These are phyloP conservation scores for Pseudocheirus occidentalis DNA, from an alignment of 2,797 vertebrate species.

Conservation along the genomic window DNA sequence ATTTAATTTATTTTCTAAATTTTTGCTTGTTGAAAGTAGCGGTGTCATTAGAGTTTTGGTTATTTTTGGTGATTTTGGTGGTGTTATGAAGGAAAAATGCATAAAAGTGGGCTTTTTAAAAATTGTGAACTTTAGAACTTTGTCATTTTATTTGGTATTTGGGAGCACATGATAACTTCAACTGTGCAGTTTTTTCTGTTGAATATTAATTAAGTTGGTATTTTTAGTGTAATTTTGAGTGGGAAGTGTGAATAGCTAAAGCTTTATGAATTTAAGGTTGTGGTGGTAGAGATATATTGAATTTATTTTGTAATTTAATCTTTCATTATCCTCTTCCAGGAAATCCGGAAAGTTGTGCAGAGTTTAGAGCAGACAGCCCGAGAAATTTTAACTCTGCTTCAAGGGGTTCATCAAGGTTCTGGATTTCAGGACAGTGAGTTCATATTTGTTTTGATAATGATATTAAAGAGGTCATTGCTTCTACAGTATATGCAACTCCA, in stretches of 20 bases:
- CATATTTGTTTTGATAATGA: constrained; percentile 50
- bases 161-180: background rate
- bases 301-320: constrained; percentile 48
- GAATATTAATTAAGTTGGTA: background rate
- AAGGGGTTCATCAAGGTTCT: constrained; percentile 95
- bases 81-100: background rate
- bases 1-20: background rate
- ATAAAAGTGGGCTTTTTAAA: background rate
- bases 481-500: constrained; percentile 17
- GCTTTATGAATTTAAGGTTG: background rate
- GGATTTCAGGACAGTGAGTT: constrained; percentile 97
- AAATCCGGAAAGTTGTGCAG: constrained; percentile 97
- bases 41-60: background rate
- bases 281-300: constrained; percentile 18
- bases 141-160: background rate
- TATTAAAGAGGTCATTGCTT: background rate
- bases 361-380: constrained; percentile 94
- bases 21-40: background rate
- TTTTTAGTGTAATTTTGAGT: background rate
- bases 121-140: background rate
- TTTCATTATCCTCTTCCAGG: constrained; percentile 83
- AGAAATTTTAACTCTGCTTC: constrained; percentile 95
- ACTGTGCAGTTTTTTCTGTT: background rate
- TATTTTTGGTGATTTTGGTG: background rate
- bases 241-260: background rate